A percentile compares a stretch with the other conserved stretches of the same genome.
Evolutionary conservation across 1,140 invertebrate genomes (phyloP).

Genomic region (Zaprionus nigranus): DNA sequence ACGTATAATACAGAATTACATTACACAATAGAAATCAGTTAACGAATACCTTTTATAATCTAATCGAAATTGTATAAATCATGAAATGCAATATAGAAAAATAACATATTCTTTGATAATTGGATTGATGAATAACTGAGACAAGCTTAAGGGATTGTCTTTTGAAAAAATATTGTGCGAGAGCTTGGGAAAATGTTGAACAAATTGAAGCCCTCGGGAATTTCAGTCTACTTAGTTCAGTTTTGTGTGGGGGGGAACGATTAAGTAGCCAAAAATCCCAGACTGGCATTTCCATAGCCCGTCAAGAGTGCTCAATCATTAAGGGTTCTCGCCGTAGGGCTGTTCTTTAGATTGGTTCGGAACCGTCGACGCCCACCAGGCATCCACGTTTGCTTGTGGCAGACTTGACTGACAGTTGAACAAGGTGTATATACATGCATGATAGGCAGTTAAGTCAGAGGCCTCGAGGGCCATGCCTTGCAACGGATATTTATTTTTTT

Average conservation of each 20-base stretch:
- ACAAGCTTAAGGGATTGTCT: neutral
- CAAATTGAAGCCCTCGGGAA: neutral
- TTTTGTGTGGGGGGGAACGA: neutral
- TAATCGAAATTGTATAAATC: neutral
- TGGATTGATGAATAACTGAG: neutral
- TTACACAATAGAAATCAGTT: too few species aligned
- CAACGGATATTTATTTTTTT: slow-evolving; percentile 39
- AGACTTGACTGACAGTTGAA: slow-evolving; percentile 24
- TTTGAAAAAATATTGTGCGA: neutral
- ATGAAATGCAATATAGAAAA: neutral
- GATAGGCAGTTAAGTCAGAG: slow-evolving; percentile 4
- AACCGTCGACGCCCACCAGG: slow-evolving; percentile 6
- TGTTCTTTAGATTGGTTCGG: neutral
- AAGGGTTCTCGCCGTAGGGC: neutral
- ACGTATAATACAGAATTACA: too few species aligned
- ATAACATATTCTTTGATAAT: neutral
- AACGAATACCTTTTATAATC: neutral
- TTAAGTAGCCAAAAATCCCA: neutral
- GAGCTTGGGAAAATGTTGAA: neutral
- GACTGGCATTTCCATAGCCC: slow-evolving; percentile 9
- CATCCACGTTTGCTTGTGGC: slow-evolving; percentile 19
- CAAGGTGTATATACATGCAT: neutral
- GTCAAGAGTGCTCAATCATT: slow-evolving; percentile 22
- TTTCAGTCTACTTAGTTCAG: slow-evolving; percentile 8
- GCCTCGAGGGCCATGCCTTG: slow-evolving; percentile 14